Conservation (phyloP, 2,888 invertebrate genomes). For the Drosophila mercatorum region DNA sequence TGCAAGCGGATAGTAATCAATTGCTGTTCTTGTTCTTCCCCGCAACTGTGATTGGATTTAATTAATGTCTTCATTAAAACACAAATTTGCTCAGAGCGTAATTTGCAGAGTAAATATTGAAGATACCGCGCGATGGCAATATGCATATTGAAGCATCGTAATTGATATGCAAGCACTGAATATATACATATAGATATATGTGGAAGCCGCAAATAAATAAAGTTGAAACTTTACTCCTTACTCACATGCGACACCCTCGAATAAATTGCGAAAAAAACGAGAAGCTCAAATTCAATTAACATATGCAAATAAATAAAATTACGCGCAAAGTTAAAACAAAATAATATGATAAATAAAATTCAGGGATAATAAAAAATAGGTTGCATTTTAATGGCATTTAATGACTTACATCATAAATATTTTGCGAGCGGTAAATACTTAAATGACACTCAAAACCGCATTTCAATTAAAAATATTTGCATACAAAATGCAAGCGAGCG, state of each 20-base stretch:
- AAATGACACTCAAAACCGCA: background rate
- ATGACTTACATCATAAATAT: background rate
- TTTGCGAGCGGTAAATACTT: background rate
- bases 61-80: constrained; percentile 53
- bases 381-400: background rate
- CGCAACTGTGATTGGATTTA: constrained; percentile 20
- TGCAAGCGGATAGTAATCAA: constrained; percentile 10
- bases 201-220: constrained; percentile 19
- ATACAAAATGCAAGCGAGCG: background rate
- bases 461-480: background rate
- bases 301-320: constrained; percentile 10
- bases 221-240: constrained; percentile 5
- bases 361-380: background rate
- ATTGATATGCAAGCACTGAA: constrained; percentile 39
- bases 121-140: constrained; percentile 11
- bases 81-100: constrained; percentile 42
- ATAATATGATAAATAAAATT: background rate
- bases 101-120: constrained; percentile 56
- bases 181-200: background rate
- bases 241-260: constrained; percentile 1
- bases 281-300: constrained; percentile 27
- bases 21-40: background rate
- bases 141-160: constrained; percentile 46
- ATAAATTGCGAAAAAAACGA: constrained; percentile 1
- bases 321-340: background rate